Evolutionary conservation across 2,888 invertebrate genomes (phyloP).

Genomic region (Alloscopus bannaensis): DNA sequence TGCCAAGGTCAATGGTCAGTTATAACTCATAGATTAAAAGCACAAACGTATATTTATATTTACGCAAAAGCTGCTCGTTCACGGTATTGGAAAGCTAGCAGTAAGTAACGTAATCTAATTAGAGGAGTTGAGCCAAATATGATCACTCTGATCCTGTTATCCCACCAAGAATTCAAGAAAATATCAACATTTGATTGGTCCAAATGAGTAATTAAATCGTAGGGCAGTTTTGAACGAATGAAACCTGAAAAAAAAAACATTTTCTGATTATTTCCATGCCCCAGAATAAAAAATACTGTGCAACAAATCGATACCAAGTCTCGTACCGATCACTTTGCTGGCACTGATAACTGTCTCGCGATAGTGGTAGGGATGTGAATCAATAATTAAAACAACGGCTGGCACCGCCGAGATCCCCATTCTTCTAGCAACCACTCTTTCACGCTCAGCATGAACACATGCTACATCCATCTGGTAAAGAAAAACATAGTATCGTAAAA

Average conservation of each 20-base stretch:
- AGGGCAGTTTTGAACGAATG: conserved; percentile 90
- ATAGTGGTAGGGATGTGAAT: conserved; percentile 90
- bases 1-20: background rate
- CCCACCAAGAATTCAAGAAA: conserved; percentile 92
- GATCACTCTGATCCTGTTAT: conserved; percentile 92
- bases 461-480: conserved; percentile 79
- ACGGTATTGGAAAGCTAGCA: conserved; percentile 90
- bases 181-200: conserved; percentile 84
- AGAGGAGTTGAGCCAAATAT: conserved; percentile 84
- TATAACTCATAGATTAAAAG: background rate
- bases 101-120: conserved; percentile 89
- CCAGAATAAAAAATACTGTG: background rate
- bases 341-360: conserved; percentile 87
- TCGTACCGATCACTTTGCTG: conserved; percentile 86
- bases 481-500: too few species aligned
- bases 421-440: conserved; percentile 85
- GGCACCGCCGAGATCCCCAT: conserved; percentile 89
- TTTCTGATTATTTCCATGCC: background rate
- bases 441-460: conserved; percentile 90
- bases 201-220: conserved; percentile 84
- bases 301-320: too few species aligned
- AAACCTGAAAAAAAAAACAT: conserved; percentile 81
- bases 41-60: conserved; percentile 74
- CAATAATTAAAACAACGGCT: conserved; percentile 86
- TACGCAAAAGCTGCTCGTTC: conserved; percentile 92